Evolutionary conservation across 2,888 invertebrate species (phyloP).

Genomic region (Drepanosiphum platanoidis): DNA sequence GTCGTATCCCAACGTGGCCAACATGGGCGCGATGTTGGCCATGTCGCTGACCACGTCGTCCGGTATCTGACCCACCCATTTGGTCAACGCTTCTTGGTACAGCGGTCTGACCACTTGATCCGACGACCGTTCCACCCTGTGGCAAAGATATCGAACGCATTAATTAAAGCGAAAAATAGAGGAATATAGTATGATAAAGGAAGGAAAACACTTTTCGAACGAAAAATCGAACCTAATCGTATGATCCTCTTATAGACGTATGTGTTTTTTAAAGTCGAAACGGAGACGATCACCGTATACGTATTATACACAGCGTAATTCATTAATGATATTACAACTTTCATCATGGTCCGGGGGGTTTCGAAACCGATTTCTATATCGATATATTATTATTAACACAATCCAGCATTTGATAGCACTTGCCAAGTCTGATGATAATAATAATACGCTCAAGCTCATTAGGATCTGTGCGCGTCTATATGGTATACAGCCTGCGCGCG

Average conservation of each 20-base stretch:
- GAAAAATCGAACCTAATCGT: no score
- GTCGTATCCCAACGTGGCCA: slow-evolving; percentile 88
- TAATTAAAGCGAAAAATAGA: no score
- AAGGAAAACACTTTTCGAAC: no score
- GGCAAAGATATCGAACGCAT: no score
- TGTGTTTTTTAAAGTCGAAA: no score
- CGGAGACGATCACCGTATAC: no score
- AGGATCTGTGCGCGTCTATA: not conserved
- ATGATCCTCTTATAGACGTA: no score
- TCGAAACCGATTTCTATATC: not conserved
- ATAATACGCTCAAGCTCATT: not conserved
- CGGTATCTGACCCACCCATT: slow-evolving; percentile 91
- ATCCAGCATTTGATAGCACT: not conserved
- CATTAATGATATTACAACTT: no score
- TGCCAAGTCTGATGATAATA: not conserved
- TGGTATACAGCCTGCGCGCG: not conserved
- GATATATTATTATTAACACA: no score
- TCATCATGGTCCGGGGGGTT: not conserved
- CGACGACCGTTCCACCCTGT: slow-evolving; percentile 94
- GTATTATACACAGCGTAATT: no score
- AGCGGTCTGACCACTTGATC: slow-evolving; percentile 99
- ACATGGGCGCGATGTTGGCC: slow-evolving; percentile 94
- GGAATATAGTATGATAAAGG: no score
- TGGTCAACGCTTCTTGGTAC: slow-evolving; percentile 92
- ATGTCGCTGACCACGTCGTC: slow-evolving; percentile 92